phyloP scores from a whole-genome alignment of 2,888 invertebrate species.

The Philhelius pedissequus region DNA sequence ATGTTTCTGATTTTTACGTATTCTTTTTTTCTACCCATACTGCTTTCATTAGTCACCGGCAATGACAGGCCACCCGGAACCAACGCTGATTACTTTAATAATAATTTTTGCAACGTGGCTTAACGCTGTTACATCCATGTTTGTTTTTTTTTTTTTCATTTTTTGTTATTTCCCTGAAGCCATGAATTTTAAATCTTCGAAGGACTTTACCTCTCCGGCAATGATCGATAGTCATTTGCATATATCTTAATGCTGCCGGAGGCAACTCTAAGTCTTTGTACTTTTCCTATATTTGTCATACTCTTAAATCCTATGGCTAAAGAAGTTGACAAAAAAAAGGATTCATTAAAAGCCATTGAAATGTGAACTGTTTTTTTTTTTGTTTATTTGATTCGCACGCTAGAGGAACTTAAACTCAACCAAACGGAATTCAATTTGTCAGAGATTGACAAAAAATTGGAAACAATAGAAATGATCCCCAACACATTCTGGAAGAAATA shows the following conservation, averaged over 20 bases:
- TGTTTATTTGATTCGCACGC: background rate
- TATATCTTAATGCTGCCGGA: conserved; percentile 21
- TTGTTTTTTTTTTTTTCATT: background rate
- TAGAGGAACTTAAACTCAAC: background rate
- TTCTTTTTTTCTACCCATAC: background rate
- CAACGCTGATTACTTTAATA: conserved; percentile 25
- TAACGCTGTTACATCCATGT: background rate
- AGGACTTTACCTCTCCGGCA: background rate
- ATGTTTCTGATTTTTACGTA: conserved; percentile 14
- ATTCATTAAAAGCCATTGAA: background rate
- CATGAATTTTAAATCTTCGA: conserved; percentile 1
- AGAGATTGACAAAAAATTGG: background rate
- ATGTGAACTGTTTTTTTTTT: background rate
- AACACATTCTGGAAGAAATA: conserved; percentile 12
- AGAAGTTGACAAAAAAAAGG: background rate
- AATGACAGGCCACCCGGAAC: conserved; percentile 20
- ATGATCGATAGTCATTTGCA: conserved; percentile 58
- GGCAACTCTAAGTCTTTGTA: conserved; percentile 3
- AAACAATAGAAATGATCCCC: background rate
- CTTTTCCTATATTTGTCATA: conserved; percentile 21
- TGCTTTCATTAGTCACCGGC: conserved; percentile 41
- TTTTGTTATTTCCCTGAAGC: background rate
- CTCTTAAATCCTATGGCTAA: conserved; percentile 10
- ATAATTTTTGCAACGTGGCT: conserved; percentile 43
- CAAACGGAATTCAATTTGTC: background rate